Base-by-base conservation (phyloP, 2,888 invertebrate species). In the Ephialtes manifestator region DNA sequence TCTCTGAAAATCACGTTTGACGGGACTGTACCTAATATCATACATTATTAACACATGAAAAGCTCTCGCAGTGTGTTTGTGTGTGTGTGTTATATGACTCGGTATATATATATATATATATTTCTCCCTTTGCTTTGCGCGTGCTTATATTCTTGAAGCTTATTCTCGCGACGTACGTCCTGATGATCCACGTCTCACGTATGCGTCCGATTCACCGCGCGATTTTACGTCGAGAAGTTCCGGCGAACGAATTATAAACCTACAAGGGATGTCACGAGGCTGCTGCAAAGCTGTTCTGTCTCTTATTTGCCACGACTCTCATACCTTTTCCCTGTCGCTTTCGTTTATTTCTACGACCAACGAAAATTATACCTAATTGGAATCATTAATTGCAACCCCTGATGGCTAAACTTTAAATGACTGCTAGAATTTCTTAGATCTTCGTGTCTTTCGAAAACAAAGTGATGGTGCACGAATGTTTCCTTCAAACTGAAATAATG, bases 151-250 rank as follows among this genome's bases (percentile, higher is more conserved):
- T 76, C 80, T 70, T 48, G 65, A 75, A 68, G 75, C 46, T 75
- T 51, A 75, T 75, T 63, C 63, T 60, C 63, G 75, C 75, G 75
- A 75, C 75, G 63, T 75, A 75, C 63, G 74, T 81, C 79, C 85
- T n/a, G 76, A 82, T 80, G 70, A 85, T 85, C 65, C 76, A 67
- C 75, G 79, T 84, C 48, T 78, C 82, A 85, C 81, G 84, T 86
- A 82, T 82, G 84, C 84, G 81, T 84, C 81, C 81, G 83, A 74
- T 75, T 72, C 85, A 72, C 46, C 77, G 78, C 81, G 82, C 83
- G 80, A 71, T 86, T 58, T 86, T 58, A 85, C 79, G 82, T 85
- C 76, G 70, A 63, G 72, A 82, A 85, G 65, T 85, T 82, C 18
- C 31, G 51, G 70, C 76, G 75, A 85, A 82, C 71, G 85, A 85